phyloP scores from a whole-genome alignment of 2,113 vertebrate species.

The Anolis carolinensis region DNA sequence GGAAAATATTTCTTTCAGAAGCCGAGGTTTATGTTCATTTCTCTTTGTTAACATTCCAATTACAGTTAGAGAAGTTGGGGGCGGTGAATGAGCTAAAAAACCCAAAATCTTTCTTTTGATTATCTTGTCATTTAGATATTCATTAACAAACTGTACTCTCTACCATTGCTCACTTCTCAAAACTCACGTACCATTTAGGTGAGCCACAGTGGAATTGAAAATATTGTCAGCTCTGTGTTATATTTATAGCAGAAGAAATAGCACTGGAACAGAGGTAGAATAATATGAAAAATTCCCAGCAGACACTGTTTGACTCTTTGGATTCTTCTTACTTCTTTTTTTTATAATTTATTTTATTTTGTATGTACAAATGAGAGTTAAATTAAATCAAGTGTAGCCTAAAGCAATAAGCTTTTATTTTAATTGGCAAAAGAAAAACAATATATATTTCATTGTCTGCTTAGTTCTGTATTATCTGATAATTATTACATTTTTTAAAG shows the following conservation, averaged over 20 bases:
- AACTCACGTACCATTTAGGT: constrained; percentile 4
- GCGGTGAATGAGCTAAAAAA: not conserved
- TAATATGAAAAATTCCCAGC: constrained; percentile 34
- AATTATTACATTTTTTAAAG: constrained; percentile 38
- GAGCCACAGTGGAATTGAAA: constrained; percentile 6
- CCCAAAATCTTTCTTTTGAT: not conserved
- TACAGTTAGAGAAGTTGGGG: not conserved
- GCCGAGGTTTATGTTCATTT: not conserved
- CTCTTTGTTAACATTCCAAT: not conserved
- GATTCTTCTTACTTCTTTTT: constrained; percentile 47
- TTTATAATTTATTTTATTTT: constrained; percentile 63
- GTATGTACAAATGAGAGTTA: constrained; percentile 53
- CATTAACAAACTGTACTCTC: constrained; percentile 3
- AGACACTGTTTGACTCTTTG: constrained; percentile 40
- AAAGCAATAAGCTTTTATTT: constrained; percentile 63
- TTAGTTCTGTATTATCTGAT: constrained; percentile 40
- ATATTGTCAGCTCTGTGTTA: constrained; percentile 18
- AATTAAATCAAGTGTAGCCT: constrained; percentile 57
- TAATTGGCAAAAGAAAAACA: constrained; percentile 40
- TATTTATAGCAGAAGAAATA: constrained; percentile 13
- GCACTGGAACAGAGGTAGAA: constrained; percentile 32
- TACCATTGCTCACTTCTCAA: not conserved
- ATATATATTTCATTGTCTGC: constrained; percentile 54
- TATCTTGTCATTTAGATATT: constrained; percentile 10
- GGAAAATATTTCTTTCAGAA: not conserved